Conservation (phyloP, 2,113 vertebrate species). For the Passer montanus region DNA sequence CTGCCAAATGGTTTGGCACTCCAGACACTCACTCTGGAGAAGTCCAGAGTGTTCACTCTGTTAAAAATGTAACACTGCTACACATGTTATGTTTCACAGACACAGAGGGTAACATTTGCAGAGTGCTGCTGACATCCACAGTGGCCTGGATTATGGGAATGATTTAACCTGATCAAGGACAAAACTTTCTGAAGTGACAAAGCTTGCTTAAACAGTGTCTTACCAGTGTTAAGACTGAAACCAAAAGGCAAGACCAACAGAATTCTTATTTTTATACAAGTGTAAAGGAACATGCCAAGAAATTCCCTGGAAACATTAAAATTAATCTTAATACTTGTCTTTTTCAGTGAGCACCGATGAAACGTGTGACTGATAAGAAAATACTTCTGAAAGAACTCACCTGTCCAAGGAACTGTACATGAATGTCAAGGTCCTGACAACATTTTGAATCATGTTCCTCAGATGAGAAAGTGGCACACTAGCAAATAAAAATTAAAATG, state of each 20-base stretch:
- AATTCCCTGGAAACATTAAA: not conserved
- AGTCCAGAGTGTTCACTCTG: not conserved
- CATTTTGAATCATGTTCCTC: constrained; percentile 83
- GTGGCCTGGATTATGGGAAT: not conserved
- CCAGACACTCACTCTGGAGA: not conserved
- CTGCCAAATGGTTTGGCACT: not conserved
- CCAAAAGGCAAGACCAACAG: not conserved
- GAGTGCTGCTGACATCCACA: not conserved
- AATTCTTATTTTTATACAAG: not conserved
- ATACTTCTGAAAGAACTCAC: constrained; percentile 69
- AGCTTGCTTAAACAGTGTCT: not conserved
- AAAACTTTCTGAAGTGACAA: not conserved
- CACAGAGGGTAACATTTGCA: not conserved
- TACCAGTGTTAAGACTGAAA: not conserved
- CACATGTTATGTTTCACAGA: not conserved
- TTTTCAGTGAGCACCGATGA: not conserved
- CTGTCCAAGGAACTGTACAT: constrained; percentile 90
- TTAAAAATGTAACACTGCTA: not conserved
- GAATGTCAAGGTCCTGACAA: constrained; percentile 86
- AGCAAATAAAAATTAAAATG: not conserved
- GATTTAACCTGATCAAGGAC: not conserved
- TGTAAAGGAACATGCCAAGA: not conserved
- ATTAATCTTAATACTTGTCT: not conserved
- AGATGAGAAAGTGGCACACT: constrained; percentile 90
- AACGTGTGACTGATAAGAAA: not conserved